Base-by-base conservation (phyloP, 1,140 invertebrate species). In the Globodera rostochiensis region DNA sequence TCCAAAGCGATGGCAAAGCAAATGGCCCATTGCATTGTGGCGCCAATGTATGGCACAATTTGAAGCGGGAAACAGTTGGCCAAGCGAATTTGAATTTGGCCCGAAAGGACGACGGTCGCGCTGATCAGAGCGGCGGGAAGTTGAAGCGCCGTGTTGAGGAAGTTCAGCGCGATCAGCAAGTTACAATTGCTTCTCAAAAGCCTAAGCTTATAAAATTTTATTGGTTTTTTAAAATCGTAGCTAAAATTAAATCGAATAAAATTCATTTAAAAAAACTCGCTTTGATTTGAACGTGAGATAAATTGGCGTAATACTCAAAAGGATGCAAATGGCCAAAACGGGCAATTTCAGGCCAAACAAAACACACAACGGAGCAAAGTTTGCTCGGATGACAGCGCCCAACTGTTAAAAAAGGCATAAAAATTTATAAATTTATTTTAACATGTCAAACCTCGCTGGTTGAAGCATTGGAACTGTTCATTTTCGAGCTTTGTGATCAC, bases 261-360 rank as follows among this genome's bases (percentile, higher is more conserved):
- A 36, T 36, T 36, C 36, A 36, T 36, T 36, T 36, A 36, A 36
- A 36, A 19, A 64, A 15, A 15, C 57, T 64, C 57, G 19, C 57
- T 64, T 64, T 64, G 57, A 64, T 19, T 64, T 64, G 57, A 64
- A 64, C 6, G 57, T 64, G 13, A 64, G 19, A 64, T 64, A 64
- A 64, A 64, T 64, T 64, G 57, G 57, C 57, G 57, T 64, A 64
- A 19, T 64, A 19, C 57, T 64, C 57, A 64, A 64, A 64, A 64
- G 19, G 57, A 64, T 19, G 57, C 13, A 11, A 13, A 64, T 15
- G 13, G 57, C 15, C 57, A 64, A 13, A 64, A 64, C 19, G 1
- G 57, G 57, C 5, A 64, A 19, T 19, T 64, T 64, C 6, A 64
- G 57, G 57, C 57, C 57, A 64, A 64, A 64, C 57, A 64, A 64